phyloP scores from a whole-genome alignment of 2,113 vertebrate genomes.

The Ornithorhynchus anatinus region DNA sequence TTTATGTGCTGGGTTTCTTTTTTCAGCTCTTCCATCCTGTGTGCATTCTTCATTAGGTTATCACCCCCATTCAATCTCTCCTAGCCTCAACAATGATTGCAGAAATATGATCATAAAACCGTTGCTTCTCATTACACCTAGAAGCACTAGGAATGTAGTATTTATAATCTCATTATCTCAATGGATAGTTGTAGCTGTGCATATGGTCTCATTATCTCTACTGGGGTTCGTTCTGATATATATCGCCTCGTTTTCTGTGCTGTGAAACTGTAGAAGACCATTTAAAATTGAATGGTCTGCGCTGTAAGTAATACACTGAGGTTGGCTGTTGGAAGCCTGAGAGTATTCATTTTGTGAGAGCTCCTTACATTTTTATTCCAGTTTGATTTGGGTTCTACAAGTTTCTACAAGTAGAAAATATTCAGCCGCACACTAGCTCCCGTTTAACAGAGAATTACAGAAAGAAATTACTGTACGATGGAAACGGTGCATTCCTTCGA shows the following conservation, averaged over 20 bases:
- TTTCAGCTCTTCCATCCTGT: no score
- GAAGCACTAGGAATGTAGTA: constrained; percentile 41
- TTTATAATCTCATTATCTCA: constrained; percentile 60
- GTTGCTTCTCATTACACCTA: constrained; percentile 45
- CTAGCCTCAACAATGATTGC: constrained; percentile 29
- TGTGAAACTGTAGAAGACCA: constrained; percentile 22
- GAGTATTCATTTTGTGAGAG: no score
- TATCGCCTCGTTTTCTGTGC: constrained; percentile 26
- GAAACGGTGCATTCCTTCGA: no score
- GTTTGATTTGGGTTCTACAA: background rate
- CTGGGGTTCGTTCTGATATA: constrained; percentile 35
- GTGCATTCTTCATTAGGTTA: constrained; percentile 32
- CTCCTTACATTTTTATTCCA: background rate
- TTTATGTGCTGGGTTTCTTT: constrained; percentile 17
- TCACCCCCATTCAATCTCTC: constrained; percentile 22
- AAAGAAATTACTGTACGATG: no score
- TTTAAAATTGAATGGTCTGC: constrained; percentile 27
- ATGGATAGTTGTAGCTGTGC: constrained; percentile 27
- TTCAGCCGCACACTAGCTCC: no score
- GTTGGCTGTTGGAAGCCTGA: background rate
- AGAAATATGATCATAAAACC: constrained; percentile 24
- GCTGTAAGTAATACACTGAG: constrained; percentile 28
- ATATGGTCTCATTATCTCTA: constrained; percentile 48
- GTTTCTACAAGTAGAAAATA: constrained; percentile 16
- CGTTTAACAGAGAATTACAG: no score